Percentiles rank a stretch among this genome's conserved stretches.
Evolutionary conservation across 2,113 vertebrate species (phyloP).

Genomic region (Megaleporinus macrocephalus): DNA sequence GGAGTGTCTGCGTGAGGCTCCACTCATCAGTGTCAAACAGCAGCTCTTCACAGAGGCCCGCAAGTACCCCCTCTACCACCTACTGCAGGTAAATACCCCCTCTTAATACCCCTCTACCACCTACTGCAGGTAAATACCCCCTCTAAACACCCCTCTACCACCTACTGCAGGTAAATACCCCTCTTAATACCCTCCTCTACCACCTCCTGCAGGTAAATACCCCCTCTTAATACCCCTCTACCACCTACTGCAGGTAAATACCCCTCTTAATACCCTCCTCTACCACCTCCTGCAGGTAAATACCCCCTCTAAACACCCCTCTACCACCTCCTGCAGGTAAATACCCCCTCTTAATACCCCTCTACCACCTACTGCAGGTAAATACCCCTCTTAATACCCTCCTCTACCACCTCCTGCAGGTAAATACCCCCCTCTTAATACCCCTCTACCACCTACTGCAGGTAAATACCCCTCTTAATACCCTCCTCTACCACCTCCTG

Average conservation of each 20-base stretch:
- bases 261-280: background rate
- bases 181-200: background rate
- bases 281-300: background rate
- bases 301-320: conserved; percentile 69
- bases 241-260: conserved; percentile 39
- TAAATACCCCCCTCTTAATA: conserved; percentile 44
- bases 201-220: conserved; percentile 28
- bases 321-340: conserved; percentile 75
- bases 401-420: conserved; percentile 30
- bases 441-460: conserved; percentile 73
- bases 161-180: background rate
- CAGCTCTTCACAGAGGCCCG: conserved; percentile 80
- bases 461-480: conserved; percentile 51
- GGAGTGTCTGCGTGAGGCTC: conserved; percentile 80
- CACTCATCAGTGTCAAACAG: conserved; percentile 78
- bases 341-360: background rate
- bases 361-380: background rate
- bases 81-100: conserved; percentile 71
- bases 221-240: conserved; percentile 41
- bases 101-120: conserved; percentile 17
- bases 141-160: background rate
- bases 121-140: conserved; percentile 40
- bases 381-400: background rate
- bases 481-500: conserved; percentile 25
- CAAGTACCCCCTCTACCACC: conserved; percentile 79